Percentiles rank a stretch among this genome's conserved stretches.
Evolutionary conservation across 2,113 vertebrate species (phyloP).

Genomic region (Mystacornis crossleyi): DNA sequence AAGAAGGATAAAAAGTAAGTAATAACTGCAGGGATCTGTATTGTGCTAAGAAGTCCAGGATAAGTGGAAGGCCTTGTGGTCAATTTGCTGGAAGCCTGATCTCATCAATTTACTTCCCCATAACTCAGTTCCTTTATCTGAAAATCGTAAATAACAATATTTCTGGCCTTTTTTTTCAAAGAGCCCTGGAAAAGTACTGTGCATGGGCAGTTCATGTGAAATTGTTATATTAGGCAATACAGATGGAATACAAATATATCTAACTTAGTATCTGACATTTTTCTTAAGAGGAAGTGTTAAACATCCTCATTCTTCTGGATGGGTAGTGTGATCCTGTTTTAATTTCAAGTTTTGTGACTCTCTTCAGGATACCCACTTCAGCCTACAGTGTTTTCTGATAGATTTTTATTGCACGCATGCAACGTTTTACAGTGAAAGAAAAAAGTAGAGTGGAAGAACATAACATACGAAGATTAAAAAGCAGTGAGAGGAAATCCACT

Average conservation of each 20-base stretch:
- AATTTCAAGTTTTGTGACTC: neutral
- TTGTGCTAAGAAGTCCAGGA: neutral
- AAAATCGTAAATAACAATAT: neutral
- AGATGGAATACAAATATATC: neutral
- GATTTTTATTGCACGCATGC: neutral
- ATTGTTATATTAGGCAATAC: neutral
- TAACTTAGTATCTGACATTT: neutral
- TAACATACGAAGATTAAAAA: conserved; percentile 38
- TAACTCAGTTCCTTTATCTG: neutral
- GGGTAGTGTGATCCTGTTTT: neutral
- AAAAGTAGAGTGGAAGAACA: neutral
- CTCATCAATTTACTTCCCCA: neutral
- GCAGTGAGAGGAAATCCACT: conserved; percentile 28
- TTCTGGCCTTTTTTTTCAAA: neutral
- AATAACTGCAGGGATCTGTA: neutral
- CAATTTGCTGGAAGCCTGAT: neutral
- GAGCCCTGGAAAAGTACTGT: neutral
- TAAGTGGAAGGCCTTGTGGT: neutral
- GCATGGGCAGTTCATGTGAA: neutral
- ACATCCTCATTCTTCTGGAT: neutral
- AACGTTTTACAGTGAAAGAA: neutral
- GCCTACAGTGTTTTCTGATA: neutral
- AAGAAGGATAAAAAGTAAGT: neutral
- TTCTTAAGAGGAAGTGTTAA: neutral
- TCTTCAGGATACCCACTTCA: neutral